A percentile compares a stretch with the other conserved stretches of the same genome.
Conservation (phyloP, 2,888 invertebrate genomes). For the Saturnia pavonia region DNA sequence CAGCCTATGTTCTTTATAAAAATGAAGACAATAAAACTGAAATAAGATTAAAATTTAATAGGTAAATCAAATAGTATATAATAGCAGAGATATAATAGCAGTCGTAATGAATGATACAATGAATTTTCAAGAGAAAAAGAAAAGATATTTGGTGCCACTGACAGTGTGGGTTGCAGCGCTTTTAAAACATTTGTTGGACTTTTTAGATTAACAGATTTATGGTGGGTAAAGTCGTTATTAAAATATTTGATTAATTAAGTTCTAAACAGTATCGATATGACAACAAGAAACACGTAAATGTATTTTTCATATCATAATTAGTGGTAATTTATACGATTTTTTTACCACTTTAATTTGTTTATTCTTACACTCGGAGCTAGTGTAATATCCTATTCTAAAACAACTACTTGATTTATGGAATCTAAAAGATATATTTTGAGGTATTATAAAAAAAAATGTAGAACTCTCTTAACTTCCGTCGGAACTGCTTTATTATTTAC, state of each 20-base stretch:
- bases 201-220: not conserved
- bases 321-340: no score
- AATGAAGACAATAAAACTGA: not conserved
- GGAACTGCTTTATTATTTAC: conserved; percentile 39
- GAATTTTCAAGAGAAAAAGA: not conserved
- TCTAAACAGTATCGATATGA: not conserved
- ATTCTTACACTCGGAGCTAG: not conserved
- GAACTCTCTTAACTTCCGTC: conserved; percentile 42
- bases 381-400: not conserved
- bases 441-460: not conserved
- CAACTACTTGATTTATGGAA: not conserved
- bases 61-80: no score
- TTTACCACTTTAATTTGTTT: not conserved
- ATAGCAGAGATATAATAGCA: not conserved
- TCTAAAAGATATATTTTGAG: not conserved
- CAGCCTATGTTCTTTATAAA: not conserved
- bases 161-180: not conserved
- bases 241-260: not conserved
- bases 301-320: no score
- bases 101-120: not conserved
- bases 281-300: no score
- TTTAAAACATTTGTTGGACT: not conserved
- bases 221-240: not conserved
- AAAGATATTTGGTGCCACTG: not conserved
- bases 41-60: not conserved